Percentiles rank a stretch among this genome's conserved stretches.
Conservation (phyloP, 2,113 vertebrate species). For the Ceyx cyanopectus region DNA sequence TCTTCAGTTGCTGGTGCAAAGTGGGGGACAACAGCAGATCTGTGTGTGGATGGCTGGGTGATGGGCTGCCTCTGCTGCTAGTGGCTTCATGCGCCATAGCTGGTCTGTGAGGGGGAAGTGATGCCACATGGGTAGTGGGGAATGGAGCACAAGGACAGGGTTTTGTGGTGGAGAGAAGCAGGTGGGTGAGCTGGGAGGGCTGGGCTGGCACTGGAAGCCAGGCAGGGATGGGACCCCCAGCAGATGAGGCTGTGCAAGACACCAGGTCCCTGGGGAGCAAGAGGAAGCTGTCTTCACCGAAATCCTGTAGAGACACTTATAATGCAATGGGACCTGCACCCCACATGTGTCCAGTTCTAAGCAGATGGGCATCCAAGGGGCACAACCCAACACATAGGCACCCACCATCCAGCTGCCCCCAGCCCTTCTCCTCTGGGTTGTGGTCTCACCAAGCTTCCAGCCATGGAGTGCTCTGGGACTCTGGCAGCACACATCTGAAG, state of each 20-base stretch:
- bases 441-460: background rate
- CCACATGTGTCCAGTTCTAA: accelerated
- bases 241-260: background rate
- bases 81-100: background rate
- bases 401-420: background rate
- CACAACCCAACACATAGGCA: accelerated
- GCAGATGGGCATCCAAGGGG: background rate
- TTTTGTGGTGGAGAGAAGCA: background rate
- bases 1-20: background rate
- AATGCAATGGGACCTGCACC: accelerated
- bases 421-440: background rate
- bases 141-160: background rate
- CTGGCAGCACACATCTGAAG: accelerated
- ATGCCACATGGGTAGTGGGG: accelerated
- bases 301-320: background rate
- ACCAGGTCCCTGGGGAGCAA: accelerated
- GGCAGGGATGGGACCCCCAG: background rate
- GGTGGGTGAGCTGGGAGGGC: background rate
- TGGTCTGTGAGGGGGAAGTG: accelerated
- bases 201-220: background rate
- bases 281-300: background rate
- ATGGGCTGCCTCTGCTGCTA: background rate
- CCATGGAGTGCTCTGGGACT: background rate
- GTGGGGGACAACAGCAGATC: accelerated
- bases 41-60: background rate